Evolutionary conservation across 2,797 vertebrate species (phyloP), one percentile per base, ranked within the genome.

Genomic region (Malurus leucopterus): DNA sequence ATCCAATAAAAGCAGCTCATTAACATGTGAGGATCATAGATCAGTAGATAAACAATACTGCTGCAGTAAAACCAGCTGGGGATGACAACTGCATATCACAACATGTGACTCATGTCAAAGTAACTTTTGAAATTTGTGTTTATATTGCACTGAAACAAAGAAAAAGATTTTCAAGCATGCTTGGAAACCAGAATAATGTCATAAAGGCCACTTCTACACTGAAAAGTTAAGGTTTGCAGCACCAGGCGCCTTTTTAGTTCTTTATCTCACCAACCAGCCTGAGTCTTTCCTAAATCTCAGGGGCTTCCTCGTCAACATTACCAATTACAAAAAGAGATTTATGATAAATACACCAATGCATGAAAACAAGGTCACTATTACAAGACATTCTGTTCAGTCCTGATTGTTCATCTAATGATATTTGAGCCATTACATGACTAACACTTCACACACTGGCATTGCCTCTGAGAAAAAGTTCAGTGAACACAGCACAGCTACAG

Each of bases 61-160:
- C 69, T 83, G 22, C 38, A 73, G 53, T 51, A 84, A 89, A 92
- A 88, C 70, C 55, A 81, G 80, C 74, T 89, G 85, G 47, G 87
- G 36, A 78, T 65, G 64, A 73, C 74, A 88, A 92, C 1, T 67
- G 38, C 18, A 6, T 89, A 81, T 81, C 46, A 78, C 9, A 78
- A 67, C 70, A 79, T 63, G 71, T 88, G 68, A 95, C 68, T 94
- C 78, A 73, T 30, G 53, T 75, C 5, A 0, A 57, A 93, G 38
- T 68, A 80, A 85, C 62, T 87, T 92, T 29, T 83, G 36, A 71
- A 80, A 91, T 91, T 79, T 47, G 20, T 90, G 69, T 91, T 94
- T 93, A 89, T 80, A 77, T 19, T 87, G 24, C 16, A 83, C 26
- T 51, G 80, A 80, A 90, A 90, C 17, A 54, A 88, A 86, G 34